Base-by-base conservation (phyloP, 2,113 vertebrate genomes). In the Alethe castanea region DNA sequence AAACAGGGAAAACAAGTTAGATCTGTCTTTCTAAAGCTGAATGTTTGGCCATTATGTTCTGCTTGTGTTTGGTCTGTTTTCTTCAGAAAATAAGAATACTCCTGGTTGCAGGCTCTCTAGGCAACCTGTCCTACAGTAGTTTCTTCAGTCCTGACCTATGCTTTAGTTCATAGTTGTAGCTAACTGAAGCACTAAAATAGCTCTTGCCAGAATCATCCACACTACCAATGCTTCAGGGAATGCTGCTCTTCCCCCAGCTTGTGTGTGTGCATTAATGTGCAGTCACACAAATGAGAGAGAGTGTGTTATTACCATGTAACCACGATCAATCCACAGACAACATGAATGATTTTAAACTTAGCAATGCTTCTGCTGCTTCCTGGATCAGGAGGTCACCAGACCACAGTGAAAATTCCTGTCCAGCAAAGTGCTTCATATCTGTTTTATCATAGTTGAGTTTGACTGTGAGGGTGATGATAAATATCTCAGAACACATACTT, bases 281-380 rank as follows among this genome's bases (percentile, higher is more conserved):
- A 78, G 28, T 23, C 19, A 60, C 28, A 62, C 36, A 83, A 57
- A 77, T 2, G 12, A 45, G 25, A 36, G 19, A 1, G 14, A 2
- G 1, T 8, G 45, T 4, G 1, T 38, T 42, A 64, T 17, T 69
- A 23, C 25, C 22, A 1, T 1, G 4, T 15, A 81, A 45, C 42
- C 44, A 62, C 0, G 0, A 29, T 18, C 56, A 47, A 59, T 56
- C 40, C 65, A 71, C n/a, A 78, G 53, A 47, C 22, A 35, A 18
- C 22, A 71, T 2, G 5, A 81, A 59, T 52, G 1, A 45, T 71
- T 89, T 85, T 28, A 56, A 56, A 79, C 10, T n/a, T 36, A 28
- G 19, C 64, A 77, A 24, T 25, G 29, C n/a, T n/a, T n/a, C n/a
- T 72, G 23, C 74, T 65, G 24, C 74, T 90, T 82, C 66, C 59